Conservation (phyloP, 1,140 invertebrate genomes). For the Pseudomyrmex pallidus region DNA sequence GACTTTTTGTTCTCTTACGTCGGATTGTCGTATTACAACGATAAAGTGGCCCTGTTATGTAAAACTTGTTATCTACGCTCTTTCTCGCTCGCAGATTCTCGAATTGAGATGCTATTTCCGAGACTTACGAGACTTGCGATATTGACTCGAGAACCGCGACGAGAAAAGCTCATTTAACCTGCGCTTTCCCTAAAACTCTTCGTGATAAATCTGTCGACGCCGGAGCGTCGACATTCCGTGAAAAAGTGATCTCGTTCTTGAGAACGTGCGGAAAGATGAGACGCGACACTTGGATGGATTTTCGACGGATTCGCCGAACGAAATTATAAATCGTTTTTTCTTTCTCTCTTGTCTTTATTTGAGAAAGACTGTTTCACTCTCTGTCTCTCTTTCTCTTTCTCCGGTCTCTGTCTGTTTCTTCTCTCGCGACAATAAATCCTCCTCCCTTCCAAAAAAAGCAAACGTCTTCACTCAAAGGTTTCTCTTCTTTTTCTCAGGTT, state of each 20-base stretch:
- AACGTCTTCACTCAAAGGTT: constrained; percentile 8
- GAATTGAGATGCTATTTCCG: constrained; percentile 7
- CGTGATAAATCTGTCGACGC: constrained; percentile 30
- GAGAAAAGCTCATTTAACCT: constrained; percentile 10
- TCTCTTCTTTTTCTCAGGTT: constrained; percentile 37
- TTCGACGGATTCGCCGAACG: constrained; percentile 1
- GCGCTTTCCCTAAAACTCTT: constrained; percentile 6
- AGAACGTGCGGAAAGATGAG: constrained; percentile 29
- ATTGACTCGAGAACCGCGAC: constrained; percentile 9
- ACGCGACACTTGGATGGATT: constrained; percentile 19
- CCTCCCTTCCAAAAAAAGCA: no score
- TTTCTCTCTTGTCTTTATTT: neutral
- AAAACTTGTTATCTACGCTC: neutral
- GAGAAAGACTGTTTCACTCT: neutral
- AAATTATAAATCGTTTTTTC: constrained; percentile 51
- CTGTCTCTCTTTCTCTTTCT: no score
- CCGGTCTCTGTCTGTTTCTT: neutral
- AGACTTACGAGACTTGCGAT: neutral
- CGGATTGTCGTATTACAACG: neutral
- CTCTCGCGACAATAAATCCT: constrained; percentile 52
- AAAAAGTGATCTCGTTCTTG: constrained; percentile 16
- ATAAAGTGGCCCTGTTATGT: neutral
- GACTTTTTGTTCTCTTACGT: no score
- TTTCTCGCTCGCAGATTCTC: neutral
- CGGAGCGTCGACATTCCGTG: neutral